These are phyloP conservation scores for Leucozona laternaria DNA, from an alignment of 2,888 invertebrate species.

Conservation along the genomic window DNA sequence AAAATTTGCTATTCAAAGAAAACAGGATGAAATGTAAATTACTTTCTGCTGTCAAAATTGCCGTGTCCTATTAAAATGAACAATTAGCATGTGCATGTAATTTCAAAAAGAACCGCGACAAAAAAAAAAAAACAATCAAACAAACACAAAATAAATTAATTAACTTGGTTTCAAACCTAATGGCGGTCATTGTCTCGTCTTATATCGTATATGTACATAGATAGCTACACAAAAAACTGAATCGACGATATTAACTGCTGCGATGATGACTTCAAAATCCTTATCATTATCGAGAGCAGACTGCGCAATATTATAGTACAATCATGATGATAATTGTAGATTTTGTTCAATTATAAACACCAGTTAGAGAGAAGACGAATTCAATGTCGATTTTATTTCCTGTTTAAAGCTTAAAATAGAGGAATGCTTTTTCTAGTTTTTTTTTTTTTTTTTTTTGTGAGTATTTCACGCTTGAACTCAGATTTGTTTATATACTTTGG, in stretches of 20 bases:
- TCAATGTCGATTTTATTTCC: slow-evolving; percentile 49
- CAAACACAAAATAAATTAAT: slow-evolving; percentile 19
- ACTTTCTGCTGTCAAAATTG: background rate
- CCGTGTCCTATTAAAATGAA: background rate
- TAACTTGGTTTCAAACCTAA: slow-evolving; percentile 12
- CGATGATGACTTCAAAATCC: slow-evolving; percentile 34
- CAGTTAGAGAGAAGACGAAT: slow-evolving; percentile 10
- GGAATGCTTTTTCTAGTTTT: slow-evolving; percentile 11
- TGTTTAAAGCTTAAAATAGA: slow-evolving; percentile 25
- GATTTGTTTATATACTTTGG: background rate
- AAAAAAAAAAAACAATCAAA: background rate
- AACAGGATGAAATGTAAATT: background rate
- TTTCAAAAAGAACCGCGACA: background rate
- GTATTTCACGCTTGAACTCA: slow-evolving; percentile 23
- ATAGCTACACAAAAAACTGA: background rate
- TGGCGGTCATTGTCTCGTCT: slow-evolving; percentile 32
- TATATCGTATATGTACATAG: no score
- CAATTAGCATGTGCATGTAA: background rate
- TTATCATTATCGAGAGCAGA: slow-evolving; percentile 41
- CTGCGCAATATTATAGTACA: slow-evolving; percentile 32
- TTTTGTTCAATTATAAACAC: slow-evolving; percentile 26
- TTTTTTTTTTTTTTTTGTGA: background rate
- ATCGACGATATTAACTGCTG: slow-evolving; percentile 1
- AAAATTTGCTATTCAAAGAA: no score
- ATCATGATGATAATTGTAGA: slow-evolving; percentile 33